Evolutionary conservation across 2,113 vertebrate species (phyloP).

Genomic region (Chaetops frenatus): DNA sequence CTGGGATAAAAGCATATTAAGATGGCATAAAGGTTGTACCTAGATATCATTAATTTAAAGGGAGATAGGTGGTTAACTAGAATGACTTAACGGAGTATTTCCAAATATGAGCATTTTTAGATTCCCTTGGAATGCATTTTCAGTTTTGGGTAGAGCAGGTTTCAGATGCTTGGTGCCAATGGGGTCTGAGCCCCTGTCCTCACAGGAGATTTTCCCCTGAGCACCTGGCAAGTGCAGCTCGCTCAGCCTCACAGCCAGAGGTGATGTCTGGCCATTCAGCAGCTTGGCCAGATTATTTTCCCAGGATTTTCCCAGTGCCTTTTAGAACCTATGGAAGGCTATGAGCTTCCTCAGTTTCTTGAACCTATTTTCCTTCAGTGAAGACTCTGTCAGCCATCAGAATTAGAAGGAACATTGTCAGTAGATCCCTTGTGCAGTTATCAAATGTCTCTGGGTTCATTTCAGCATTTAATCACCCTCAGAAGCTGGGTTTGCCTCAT

Average conservation of each 20-base stretch:
- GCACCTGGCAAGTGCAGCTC: not conserved
- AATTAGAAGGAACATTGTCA: not conserved
- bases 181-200: not conserved
- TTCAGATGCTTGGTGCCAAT: not conserved
- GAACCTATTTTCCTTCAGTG: not conserved
- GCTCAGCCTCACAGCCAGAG: not conserved
- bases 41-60: not conserved
- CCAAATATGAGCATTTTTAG: not conserved
- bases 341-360: not conserved
- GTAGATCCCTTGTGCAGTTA: not conserved
- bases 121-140: not conserved
- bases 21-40: not conserved
- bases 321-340: too few relatives aligned
- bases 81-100: not conserved
- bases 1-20: not conserved
- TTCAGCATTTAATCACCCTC: conserved; percentile 22
- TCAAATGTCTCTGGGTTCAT: conserved; percentile 15
- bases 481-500: conserved; percentile 11
- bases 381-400: not conserved
- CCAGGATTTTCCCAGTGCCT: too few relatives aligned
- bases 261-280: not conserved
- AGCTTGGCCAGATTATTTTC: not conserved
- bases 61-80: not conserved
- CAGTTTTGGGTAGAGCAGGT: not conserved
- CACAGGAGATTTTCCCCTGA: not conserved